Conservation (phyloP, 2,888 invertebrate genomes). For the Dorcus hopei region DNA sequence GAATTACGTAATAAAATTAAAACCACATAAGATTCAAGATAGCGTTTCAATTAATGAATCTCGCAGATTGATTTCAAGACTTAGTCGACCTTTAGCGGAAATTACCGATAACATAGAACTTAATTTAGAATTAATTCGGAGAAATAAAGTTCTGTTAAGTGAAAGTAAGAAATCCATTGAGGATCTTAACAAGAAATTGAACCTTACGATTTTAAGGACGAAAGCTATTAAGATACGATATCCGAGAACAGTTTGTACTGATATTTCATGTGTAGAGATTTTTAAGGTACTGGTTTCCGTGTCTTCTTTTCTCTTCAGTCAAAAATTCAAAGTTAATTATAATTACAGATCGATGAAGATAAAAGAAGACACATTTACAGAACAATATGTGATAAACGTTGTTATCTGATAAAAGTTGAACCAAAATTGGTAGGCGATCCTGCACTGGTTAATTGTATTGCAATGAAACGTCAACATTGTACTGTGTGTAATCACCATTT, state of each 20-base stretch:
- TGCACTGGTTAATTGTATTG: conserved; percentile 34
- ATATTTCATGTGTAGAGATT: conserved; percentile 3
- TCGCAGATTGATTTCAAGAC: conserved; percentile 37
- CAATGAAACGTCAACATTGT: conserved; percentile 34
- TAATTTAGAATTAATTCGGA: conserved; percentile 35
- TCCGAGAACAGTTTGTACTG: conserved; percentile 26
- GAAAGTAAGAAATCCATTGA: conserved; percentile 30
- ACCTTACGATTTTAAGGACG: conserved; percentile 36
- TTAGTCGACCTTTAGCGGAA: conserved; percentile 42
- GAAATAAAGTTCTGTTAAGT: conserved; percentile 27
- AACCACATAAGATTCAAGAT: no score
- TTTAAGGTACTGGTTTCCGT: no score
- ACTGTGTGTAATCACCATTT: conserved; percentile 34
- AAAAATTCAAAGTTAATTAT: no score
- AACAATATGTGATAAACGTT: no score
- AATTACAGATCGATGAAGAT: no score
- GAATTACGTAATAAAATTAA: no score
- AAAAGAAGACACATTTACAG: no score
- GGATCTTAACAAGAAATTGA: conserved; percentile 35
- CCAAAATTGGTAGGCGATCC: no score
- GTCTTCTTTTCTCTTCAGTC: no score
- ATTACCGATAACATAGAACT: no score
- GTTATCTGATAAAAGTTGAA: no score
- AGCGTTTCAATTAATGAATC: conserved; percentile 42
- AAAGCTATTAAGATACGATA: conserved; percentile 31